Conservation (phyloP, 2,888 invertebrate species). For the Apodemia zela region DNA sequence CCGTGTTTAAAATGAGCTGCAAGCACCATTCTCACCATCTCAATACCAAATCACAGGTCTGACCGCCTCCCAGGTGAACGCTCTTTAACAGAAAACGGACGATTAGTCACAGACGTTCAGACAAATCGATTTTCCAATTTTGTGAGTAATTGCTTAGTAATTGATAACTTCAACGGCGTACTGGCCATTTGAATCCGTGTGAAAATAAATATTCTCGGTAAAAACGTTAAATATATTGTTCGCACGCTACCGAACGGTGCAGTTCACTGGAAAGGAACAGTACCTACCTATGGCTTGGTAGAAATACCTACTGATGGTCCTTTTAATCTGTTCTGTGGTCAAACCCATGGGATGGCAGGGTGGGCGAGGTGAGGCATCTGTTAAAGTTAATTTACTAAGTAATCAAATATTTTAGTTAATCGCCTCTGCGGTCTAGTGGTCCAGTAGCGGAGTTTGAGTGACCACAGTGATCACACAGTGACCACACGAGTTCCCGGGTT, state of each 20-base stretch:
- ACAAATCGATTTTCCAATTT: conserved; percentile 11
- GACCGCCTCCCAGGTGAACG: background rate
- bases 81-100: background rate
- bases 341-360: no score
- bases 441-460: no score
- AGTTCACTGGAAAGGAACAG: background rate
- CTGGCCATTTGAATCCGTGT: background rate
- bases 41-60: background rate
- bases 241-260: background rate
- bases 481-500: no score
- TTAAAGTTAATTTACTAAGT: no score
- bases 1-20: background rate
- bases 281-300: no score
- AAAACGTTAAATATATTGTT: background rate
- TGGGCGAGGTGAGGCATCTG: no score
- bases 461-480: no score
- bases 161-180: conserved; percentile 2
- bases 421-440: no score
- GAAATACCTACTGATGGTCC: no score
- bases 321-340: no score
- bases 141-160: conserved; percentile 10
- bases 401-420: no score
- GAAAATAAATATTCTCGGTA: background rate
- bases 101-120: conserved; percentile 7
- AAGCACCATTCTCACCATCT: background rate